A percentile compares a stretch with the other conserved stretches of the same genome.
Conservation (phyloP, 2,113 vertebrate genomes). For the Phrynocephalus versicolor region DNA sequence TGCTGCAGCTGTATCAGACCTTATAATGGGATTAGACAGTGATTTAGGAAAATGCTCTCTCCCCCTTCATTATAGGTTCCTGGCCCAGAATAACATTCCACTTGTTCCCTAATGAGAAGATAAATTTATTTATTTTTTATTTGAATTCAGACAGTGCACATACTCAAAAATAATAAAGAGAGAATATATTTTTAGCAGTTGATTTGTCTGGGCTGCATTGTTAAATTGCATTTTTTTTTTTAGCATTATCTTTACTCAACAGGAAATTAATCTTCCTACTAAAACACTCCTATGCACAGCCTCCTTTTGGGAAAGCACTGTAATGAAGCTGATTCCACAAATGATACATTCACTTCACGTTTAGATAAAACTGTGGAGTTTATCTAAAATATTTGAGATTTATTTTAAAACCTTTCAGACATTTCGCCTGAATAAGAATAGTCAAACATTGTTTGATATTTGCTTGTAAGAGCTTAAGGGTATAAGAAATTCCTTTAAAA, state of each 20-base stretch:
- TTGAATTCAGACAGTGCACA: constrained; percentile 1
- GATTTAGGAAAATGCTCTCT: constrained; percentile 37
- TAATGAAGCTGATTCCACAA: background rate
- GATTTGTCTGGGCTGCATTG: background rate
- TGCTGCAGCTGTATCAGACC: constrained; percentile 66
- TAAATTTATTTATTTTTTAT: constrained; percentile 25
- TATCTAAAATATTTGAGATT: background rate
- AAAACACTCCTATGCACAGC: no score
- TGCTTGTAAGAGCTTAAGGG: background rate
- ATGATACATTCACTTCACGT: no score
- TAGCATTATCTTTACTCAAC: background rate
- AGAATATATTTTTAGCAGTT: background rate
- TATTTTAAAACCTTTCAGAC: background rate
- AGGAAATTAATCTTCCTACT: background rate
- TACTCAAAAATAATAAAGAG: background rate
- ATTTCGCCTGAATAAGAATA: background rate
- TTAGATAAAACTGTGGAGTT: no score
- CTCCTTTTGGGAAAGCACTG: background rate
- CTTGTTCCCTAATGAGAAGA: background rate
- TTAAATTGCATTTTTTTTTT: background rate
- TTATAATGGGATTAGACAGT: constrained; percentile 66
- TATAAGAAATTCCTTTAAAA: no score
- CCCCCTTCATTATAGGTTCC: constrained; percentile 36
- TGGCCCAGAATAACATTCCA: constrained; percentile 25
- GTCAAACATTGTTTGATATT: background rate